Conservation (phyloP, 1,140 invertebrate genomes). For the Akabosia matsudoensis region DNA sequence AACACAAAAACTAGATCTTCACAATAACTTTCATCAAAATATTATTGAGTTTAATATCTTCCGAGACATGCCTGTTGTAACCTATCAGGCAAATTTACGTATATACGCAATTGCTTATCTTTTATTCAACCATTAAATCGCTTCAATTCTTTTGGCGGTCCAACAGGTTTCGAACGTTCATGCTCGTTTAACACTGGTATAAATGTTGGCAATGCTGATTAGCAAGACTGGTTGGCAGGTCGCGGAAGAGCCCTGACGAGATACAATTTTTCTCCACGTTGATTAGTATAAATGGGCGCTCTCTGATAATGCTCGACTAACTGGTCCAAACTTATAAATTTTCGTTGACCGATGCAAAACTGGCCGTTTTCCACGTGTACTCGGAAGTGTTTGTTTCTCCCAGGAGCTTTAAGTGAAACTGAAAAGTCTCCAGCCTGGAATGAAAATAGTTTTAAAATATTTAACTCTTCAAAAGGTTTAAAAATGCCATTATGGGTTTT, state of each 20-base stretch:
- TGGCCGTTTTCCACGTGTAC: conserved; percentile 91
- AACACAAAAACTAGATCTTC: too few relatives aligned
- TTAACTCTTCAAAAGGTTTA: conserved; percentile 19
- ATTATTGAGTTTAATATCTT: too few relatives aligned
- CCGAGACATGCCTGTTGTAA: too few relatives aligned
- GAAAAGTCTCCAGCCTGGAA: conserved; percentile 95
- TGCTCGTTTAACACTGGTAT: too few relatives aligned
- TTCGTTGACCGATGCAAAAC: conserved; percentile 96
- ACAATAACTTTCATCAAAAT: too few relatives aligned
- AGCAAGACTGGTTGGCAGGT: conserved; percentile 44
- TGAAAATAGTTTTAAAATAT: conserved; percentile 38
- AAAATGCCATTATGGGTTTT: neutral
- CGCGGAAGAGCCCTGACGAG: conserved; percentile 59
- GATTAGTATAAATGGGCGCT: conserved; percentile 96
- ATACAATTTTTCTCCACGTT: conserved; percentile 89
- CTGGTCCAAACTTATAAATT: conserved; percentile 92
- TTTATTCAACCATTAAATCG: too few relatives aligned
- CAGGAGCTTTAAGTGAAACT: conserved; percentile 94
- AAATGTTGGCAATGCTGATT: conserved; percentile 17
- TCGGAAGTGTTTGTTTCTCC: conserved; percentile 97
- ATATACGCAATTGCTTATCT: too few relatives aligned
- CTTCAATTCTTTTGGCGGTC: too few relatives aligned
- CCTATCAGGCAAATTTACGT: too few relatives aligned
- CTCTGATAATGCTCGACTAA: conserved; percentile 97
- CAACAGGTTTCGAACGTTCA: too few relatives aligned